Base-by-base conservation (phyloP, 2,888 invertebrate species). In the Urechis unicinctus region DNA sequence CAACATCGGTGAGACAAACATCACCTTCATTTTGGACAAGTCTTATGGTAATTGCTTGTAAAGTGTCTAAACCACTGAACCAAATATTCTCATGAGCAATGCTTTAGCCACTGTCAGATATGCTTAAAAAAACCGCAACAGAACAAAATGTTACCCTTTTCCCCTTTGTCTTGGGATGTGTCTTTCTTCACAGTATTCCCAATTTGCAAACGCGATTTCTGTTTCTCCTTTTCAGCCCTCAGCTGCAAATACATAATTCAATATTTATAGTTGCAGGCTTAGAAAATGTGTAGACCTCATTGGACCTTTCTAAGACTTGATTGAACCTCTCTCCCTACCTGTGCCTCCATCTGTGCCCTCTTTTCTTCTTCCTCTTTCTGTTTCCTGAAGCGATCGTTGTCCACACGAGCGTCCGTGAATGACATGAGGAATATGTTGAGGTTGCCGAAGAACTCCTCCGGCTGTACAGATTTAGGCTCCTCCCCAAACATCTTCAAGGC, bases 371-470 rank as follows among this genome's bases (percentile, higher is more conserved):
- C 94, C 73, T 91, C 91, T 56, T 90, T 85, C 28, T 88, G 84
- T 53, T 87, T 84, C 30, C 87, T 82, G 78, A 88, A 85, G 62
- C 89, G 89, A 70, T 91, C 91, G 71, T 92, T 93, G 73, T 95
- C 94, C 43, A 88, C 86, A 56, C 87, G 82, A 0, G 93, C 92
- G 73, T 95, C 94, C 6, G 83, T 81, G 66, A 94, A 85, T 24
- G 90, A 86, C 28, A 84, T 81, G 6, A 95, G 81, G 81, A 95
- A 95, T 2, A 86, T 83, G 79, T 93, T 94, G 68, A 95, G 88
- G 47, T 91, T 89, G 1, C 91, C 91, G 79, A 94, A 95, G 81
- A 95, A 88, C 72, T 91, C 92, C 68, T 94, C 93, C 0, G 94
- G 93, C 56, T 93, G 91, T 3, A 69, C 67, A 0, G 85, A 84